A percentile compares a stretch with the other conserved stretches of the same genome.
Conservation (phyloP, 2,797 vertebrate genomes). For the Enteromius mattozi region DNA sequence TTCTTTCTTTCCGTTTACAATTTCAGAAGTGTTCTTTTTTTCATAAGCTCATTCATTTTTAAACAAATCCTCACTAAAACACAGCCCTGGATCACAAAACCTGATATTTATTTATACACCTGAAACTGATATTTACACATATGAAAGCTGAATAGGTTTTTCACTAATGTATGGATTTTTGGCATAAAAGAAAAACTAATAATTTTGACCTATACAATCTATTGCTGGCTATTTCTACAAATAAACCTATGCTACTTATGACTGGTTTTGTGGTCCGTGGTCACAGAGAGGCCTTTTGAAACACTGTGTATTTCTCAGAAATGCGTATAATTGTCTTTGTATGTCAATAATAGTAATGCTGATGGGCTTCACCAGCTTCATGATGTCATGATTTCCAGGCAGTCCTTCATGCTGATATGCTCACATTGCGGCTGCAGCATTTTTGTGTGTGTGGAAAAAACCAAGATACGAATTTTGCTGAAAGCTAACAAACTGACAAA, state of each 20-base stretch:
- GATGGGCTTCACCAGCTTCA: background rate
- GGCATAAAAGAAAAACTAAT: background rate
- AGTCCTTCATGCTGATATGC: background rate
- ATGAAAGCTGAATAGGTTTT: background rate
- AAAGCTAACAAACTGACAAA: slow-evolving; percentile 4
- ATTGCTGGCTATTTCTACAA: background rate
- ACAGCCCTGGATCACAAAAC: too few species aligned
- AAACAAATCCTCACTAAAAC: background rate
- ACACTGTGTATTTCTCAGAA: background rate
- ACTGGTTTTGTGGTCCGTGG: background rate
- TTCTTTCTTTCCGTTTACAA: background rate
- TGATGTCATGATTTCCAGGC: slow-evolving; percentile 25
- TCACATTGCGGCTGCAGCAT: background rate
- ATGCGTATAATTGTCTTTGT: background rate
- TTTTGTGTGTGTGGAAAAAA: slow-evolving; percentile 14
- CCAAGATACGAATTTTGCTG: background rate
- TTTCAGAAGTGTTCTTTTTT: background rate
- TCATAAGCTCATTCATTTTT: background rate
- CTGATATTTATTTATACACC: too few species aligned
- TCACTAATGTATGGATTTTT: background rate
- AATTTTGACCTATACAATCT: background rate
- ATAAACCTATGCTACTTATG: background rate
- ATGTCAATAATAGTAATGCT: background rate
- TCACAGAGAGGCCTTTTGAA: background rate
- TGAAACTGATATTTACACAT: too few species aligned